phyloP scores from a whole-genome alignment of 1,140 invertebrate species.

The Brachionus sp. region DNA sequence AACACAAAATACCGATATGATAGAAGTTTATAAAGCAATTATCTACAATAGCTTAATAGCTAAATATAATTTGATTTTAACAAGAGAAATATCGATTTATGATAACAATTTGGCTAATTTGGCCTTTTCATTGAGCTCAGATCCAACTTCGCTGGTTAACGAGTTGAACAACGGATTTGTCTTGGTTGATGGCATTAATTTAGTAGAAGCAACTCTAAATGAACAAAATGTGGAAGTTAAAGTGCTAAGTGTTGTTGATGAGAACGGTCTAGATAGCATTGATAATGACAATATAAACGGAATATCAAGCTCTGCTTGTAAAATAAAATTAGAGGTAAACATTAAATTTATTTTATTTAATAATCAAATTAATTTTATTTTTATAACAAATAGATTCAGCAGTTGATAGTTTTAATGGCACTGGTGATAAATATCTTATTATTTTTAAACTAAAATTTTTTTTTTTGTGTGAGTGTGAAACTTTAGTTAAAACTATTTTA shows the following conservation, averaged over 20 bases:
- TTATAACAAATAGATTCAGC: background rate
- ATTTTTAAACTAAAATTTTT: background rate
- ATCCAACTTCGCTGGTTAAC: background rate
- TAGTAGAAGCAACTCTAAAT: background rate
- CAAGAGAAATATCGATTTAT: conserved; percentile 2
- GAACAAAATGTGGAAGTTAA: background rate
- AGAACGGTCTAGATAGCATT: background rate
- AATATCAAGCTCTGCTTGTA: background rate
- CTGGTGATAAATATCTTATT: background rate
- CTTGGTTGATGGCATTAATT: background rate
- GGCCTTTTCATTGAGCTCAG: background rate
- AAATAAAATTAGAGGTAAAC: too few species aligned
- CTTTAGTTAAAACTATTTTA: background rate
- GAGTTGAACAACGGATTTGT: background rate
- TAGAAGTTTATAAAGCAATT: background rate
- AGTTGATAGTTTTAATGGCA: background rate
- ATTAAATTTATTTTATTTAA: background rate
- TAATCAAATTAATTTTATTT: background rate
- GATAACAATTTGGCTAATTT: background rate
- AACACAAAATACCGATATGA: background rate
- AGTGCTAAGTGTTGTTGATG: background rate
- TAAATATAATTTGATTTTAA: conserved; percentile 7
- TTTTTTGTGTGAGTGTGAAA: background rate
- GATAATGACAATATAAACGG: background rate
- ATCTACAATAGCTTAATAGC: background rate